Conservation (phyloP, 2,888 invertebrate genomes). For the Rhagonycha fulva region DNA sequence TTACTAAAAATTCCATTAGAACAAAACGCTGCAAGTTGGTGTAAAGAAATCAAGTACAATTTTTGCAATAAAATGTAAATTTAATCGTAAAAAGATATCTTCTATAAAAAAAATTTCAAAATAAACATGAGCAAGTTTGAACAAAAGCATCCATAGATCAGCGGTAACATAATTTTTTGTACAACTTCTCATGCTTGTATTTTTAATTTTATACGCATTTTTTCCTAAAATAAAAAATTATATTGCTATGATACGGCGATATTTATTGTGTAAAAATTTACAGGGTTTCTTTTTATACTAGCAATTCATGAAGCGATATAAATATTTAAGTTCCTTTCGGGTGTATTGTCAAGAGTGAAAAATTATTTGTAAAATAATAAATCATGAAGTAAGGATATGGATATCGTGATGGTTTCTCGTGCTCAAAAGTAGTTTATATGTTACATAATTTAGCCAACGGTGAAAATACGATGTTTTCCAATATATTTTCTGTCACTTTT, state of each 20-base stretch:
- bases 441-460: neutral
- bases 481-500: conserved; percentile 1
- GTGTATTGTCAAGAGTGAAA: neutral
- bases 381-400: neutral
- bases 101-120: too few relatives aligned
- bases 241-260: neutral
- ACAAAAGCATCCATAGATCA: neutral
- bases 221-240: neutral
- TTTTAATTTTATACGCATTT: neutral
- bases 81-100: too few relatives aligned
- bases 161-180: neutral
- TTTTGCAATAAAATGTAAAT: too few relatives aligned
- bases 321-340: conserved; percentile 1
- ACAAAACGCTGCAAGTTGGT: too few relatives aligned
- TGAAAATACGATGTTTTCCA: neutral
- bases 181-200: neutral
- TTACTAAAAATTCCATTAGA: too few relatives aligned
- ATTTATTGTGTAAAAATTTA: neutral
- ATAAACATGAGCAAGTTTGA: too few relatives aligned
- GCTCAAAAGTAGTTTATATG: neutral
- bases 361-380: conserved; percentile 4
- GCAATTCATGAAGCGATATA: conserved; percentile 2
- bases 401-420: neutral
- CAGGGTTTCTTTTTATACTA: neutral
- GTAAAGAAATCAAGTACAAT: neutral